Evolutionary conservation across 2,113 vertebrate genomes (phyloP).

Genomic region (Otus sunia): DNA sequence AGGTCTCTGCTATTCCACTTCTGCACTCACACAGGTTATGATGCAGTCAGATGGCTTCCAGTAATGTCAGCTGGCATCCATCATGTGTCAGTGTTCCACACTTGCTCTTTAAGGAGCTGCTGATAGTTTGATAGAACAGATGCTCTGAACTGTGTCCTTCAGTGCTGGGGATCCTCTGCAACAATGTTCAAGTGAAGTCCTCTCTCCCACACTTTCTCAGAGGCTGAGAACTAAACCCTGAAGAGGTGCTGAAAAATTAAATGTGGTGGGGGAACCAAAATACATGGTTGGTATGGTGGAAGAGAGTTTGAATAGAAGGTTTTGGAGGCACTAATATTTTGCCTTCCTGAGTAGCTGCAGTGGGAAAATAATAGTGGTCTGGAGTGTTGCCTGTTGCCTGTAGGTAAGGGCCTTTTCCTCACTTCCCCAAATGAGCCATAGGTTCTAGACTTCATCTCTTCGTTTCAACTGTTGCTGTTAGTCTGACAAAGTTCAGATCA

Average conservation of each 20-base stretch:
- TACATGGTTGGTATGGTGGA: background rate
- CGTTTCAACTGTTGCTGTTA: background rate
- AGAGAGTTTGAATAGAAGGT: background rate
- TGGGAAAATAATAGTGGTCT: background rate
- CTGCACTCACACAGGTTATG: background rate
- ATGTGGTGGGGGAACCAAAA: background rate
- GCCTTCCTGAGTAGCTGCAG: background rate
- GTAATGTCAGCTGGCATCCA: background rate
- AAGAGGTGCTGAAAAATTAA: background rate
- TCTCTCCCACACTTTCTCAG: background rate
- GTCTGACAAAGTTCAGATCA: background rate
- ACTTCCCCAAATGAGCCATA: background rate
- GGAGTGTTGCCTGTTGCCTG: background rate
- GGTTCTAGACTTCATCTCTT: background rate
- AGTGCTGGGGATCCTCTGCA: background rate
- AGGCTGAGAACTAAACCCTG: background rate
- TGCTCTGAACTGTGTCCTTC: background rate
- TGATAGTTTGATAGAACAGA: background rate
- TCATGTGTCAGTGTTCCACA: background rate
- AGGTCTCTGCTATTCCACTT: background rate
- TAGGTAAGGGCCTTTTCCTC: background rate
- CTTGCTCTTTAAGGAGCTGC: background rate
- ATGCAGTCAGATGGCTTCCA: background rate
- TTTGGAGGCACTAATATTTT: background rate
- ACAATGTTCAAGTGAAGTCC: background rate